Evolutionary conservation across 2,888 invertebrate species (phyloP), one percentile per base, ranked within the genome.

Genomic region (Drosophila macrothrix): DNA sequence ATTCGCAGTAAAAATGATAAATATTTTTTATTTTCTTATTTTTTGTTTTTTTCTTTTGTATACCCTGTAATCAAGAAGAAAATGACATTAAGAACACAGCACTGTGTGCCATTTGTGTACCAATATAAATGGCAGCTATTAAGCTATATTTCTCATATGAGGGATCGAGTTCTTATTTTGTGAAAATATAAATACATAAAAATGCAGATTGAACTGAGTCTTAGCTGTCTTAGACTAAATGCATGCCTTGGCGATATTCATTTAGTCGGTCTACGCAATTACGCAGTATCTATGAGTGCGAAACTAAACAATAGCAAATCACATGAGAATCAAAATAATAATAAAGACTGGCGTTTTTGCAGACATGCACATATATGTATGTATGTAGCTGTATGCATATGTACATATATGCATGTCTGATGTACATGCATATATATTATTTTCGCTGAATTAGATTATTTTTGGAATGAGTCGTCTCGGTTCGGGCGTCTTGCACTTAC

Each of bases 401-500:
- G 22, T 22, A 6, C 22, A 22, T 12, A n/a, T 29, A n/a, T 22
- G 16, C 7, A 37, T 46, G n/a, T n/a, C n/a, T n/a, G n/a, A 37
- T 46, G 22, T 22, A 6, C 22, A 22, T 12, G 22, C 5, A 22
- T 14, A 7, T 46, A 14, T 46, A 7, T 7, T 46, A 43, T 46
- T 46, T 46, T 46, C 16, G 46, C 46, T 46, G 46, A 46, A 46
- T 46, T 46, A 46, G 25, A 46, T 46, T 46, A 16, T 46, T 46
- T 25, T 25, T 25, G 67, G 35, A 33, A 86, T 84, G 89, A 84
- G 76, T 81, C 68, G 69, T 50, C 52, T 67, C 29, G 49, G 29
- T 16, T 41, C n/a, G 54, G 61, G 43, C 59, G 39, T n/a, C 60
- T 55, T 60, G 63, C 31, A 64, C 63, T 88, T 84, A 80, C 66